These are phyloP conservation scores for Anguilla megastoma DNA, from an alignment of 2,797 vertebrate genomes.

Conservation along the genomic window DNA sequence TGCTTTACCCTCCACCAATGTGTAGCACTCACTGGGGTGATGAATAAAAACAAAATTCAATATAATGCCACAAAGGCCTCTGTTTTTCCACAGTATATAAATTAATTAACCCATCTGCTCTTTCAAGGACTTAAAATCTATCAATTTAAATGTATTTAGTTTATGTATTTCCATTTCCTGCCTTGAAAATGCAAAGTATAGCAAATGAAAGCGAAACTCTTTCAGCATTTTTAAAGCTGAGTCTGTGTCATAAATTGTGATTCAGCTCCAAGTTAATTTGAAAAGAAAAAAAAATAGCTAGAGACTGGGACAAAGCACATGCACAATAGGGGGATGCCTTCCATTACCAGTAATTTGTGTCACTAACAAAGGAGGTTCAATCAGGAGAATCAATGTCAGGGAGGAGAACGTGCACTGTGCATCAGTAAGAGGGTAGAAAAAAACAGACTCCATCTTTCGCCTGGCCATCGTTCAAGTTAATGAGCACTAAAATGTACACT, in stretches of 20 bases:
- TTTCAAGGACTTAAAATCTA: background rate
- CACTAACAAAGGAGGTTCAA: slow-evolving; percentile 58
- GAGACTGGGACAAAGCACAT: slow-evolving; percentile 65
- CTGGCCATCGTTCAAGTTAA: slow-evolving; percentile 28
- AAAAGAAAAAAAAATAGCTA: slow-evolving; percentile 53
- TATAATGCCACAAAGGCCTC: no score
- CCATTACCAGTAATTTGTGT: slow-evolving; percentile 70
- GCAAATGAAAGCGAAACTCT: background rate
- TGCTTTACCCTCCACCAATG: no score
- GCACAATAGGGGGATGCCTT: slow-evolving; percentile 55
- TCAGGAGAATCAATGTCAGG: slow-evolving; percentile 64
- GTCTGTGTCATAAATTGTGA: slow-evolving; percentile 55
- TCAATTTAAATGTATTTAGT: background rate
- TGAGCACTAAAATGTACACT: slow-evolving; percentile 25
- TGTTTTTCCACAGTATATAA: no score
- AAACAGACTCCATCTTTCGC: slow-evolving; percentile 9
- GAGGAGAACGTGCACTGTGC: slow-evolving; percentile 39
- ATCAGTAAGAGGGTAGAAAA: slow-evolving; percentile 21
- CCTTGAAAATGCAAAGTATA: slow-evolving; percentile 6
- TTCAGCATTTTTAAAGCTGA: slow-evolving; percentile 28
- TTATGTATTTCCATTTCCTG: background rate
- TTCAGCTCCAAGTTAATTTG: slow-evolving; percentile 47
- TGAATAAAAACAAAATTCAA: no score
- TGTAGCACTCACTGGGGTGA: no score
- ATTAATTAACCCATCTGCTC: background rate